Conservation (phyloP, 2,888 invertebrate genomes). For the Spisula solida region DNA sequence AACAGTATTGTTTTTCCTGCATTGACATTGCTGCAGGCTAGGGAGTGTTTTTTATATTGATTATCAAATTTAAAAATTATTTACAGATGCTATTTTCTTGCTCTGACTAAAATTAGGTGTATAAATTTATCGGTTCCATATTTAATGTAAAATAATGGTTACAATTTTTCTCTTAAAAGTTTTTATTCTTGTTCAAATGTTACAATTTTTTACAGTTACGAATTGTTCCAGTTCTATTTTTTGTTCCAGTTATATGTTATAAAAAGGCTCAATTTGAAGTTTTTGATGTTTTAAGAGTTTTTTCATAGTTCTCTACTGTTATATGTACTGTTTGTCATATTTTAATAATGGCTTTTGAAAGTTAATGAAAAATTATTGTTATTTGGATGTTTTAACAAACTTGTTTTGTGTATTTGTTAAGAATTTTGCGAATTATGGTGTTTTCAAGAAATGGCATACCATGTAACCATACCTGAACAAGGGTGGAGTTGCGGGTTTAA, state of each 20-base stretch:
- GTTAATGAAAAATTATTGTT: background rate
- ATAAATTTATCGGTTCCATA: background rate
- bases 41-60: background rate
- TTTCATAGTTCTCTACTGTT: background rate
- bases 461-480: background rate
- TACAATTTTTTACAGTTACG: background rate
- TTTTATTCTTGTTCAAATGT: background rate
- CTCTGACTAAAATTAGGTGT: background rate
- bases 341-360: slow-evolving; percentile 17
- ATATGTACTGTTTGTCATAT: slow-evolving; percentile 14
- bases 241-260: background rate
- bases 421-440: background rate
- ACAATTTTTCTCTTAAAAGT: background rate
- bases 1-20: slow-evolving; percentile 1
- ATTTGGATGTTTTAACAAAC: background rate
- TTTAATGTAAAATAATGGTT: background rate
- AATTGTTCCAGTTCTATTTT: background rate
- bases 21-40: slow-evolving; percentile 14
- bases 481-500: background rate
- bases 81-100: slow-evolving; percentile 6
- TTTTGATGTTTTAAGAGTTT: background rate
- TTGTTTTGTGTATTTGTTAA: slow-evolving; percentile 13
- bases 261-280: slow-evolving; percentile 12
- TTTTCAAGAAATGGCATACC: background rate
- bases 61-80: slow-evolving; percentile 6